Evolutionary conservation across 2,113 vertebrate genomes (phyloP).

Genomic region (Ceratotherium simum): DNA sequence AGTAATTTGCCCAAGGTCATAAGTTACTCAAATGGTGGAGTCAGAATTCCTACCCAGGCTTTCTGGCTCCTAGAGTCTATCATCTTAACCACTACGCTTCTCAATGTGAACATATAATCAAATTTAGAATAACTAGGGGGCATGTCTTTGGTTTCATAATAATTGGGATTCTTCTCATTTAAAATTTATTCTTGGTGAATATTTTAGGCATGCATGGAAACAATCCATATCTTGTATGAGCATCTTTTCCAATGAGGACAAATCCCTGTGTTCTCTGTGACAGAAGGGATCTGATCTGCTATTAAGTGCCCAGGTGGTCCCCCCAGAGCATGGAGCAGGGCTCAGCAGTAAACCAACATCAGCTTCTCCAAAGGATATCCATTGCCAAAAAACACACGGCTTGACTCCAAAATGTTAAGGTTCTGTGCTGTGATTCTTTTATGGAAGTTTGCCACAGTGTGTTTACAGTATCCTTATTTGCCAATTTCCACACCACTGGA

Average conservation of each 20-base stretch:
- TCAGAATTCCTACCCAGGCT: neutral
- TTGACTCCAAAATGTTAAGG: neutral
- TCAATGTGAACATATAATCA: neutral
- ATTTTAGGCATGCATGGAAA: neutral
- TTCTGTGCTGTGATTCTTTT: neutral
- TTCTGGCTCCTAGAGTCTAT: neutral
- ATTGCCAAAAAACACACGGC: neutral
- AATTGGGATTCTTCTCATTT: slow-evolving; percentile 14
- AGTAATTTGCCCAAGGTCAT: neutral
- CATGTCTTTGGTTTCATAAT: neutral
- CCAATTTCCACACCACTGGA: neutral
- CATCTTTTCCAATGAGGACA: slow-evolving; percentile 21
- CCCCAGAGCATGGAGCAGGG: neutral
- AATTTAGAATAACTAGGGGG: neutral
- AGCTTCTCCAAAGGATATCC: neutral
- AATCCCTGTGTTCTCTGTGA: neutral
- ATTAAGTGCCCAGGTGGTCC: neutral
- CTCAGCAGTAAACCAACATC: neutral
- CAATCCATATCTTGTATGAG: neutral
- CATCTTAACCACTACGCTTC: neutral
- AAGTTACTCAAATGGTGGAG: neutral
- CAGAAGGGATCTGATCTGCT: neutral
- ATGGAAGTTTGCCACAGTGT: neutral
- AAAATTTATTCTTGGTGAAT: neutral
- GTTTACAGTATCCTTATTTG: neutral